Evolutionary conservation across 1,140 invertebrate genomes (phyloP).

Genomic region (Trachymyrmex septentrionalis): DNA sequence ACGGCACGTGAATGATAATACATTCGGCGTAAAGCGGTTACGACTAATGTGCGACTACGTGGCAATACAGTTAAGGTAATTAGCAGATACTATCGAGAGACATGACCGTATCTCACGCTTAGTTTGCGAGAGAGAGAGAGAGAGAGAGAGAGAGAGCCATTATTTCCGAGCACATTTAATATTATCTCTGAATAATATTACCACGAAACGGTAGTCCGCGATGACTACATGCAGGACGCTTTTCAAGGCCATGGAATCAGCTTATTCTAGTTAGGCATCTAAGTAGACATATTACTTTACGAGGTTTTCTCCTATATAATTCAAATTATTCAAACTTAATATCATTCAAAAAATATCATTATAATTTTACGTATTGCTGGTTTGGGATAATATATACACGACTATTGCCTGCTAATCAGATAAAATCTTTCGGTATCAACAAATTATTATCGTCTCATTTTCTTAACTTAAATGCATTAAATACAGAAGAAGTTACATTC

Average conservation of each 20-base stretch:
- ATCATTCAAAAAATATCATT: background rate
- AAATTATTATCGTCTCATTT: background rate
- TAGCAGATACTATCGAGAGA: slow-evolving; percentile 54
- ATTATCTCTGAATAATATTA: slow-evolving; percentile 59
- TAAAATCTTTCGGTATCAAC: slow-evolving; percentile 2
- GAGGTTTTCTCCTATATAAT: background rate
- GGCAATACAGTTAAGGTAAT: slow-evolving; percentile 57
- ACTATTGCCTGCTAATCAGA: background rate
- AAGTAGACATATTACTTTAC: background rate
- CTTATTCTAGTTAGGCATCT: slow-evolving; percentile 15
- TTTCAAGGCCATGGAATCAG: slow-evolving; percentile 23
- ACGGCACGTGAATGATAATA: slow-evolving; percentile 52
- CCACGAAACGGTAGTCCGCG: background rate
- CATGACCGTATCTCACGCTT: slow-evolving; percentile 42
- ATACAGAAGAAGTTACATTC: background rate
- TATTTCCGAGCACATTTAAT: slow-evolving; percentile 48
- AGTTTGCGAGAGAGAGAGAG: background rate
- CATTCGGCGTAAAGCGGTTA: slow-evolving; percentile 20
- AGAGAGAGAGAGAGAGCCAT: slow-evolving; percentile 8
- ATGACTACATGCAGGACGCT: background rate
- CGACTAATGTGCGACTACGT: slow-evolving; percentile 46
- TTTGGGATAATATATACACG: background rate
- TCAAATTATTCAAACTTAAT: slow-evolving; percentile 6
- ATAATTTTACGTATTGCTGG: background rate
- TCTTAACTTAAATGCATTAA: background rate